Percentiles rank a stretch among this genome's conserved stretches.
Conservation (phyloP, 2,797 vertebrate genomes). For the Ptychobarbus kaznakovi region DNA sequence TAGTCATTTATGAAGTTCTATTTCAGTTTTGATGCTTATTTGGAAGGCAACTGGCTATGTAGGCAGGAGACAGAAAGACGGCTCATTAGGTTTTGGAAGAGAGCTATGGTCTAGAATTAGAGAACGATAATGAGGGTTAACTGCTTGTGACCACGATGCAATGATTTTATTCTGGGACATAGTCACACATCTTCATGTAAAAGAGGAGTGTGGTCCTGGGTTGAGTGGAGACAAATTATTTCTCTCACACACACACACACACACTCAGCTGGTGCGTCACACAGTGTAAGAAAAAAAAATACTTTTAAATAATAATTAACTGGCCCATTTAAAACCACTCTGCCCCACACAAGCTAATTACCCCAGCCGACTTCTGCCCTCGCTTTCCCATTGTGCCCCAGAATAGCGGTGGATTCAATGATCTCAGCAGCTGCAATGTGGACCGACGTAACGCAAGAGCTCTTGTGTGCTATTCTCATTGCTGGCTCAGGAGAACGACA, state of each 20-base stretch:
- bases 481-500: constrained; percentile 40
- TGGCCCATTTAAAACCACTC: constrained; percentile 76
- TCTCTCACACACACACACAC: constrained; percentile 22
- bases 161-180: constrained; percentile 38
- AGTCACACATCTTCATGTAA: constrained; percentile 33
- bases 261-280: constrained; percentile 56
- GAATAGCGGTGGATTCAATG: constrained; percentile 64
- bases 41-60: constrained; percentile 20
- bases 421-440: constrained; percentile 53
- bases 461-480: constrained; percentile 58
- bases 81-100: constrained; percentile 20
- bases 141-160: constrained; percentile 44
- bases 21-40: constrained; percentile 8
- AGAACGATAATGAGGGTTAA: constrained; percentile 66
- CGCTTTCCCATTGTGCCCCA: constrained; percentile 65
- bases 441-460: constrained; percentile 59
- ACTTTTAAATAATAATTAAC: constrained; percentile 83
- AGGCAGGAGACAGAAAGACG: constrained; percentile 22
- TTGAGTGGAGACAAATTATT: constrained; percentile 21
- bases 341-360: constrained; percentile 81
- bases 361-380: constrained; percentile 76
- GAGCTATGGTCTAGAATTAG: constrained; percentile 70
- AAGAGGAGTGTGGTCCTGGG: constrained; percentile 5
- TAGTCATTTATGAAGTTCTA: background rate
- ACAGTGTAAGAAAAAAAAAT: constrained; percentile 62